Evolutionary conservation across 2,888 invertebrate species (phyloP), one percentile per base, ranked within the genome.

Genomic region (Cotesia congregata): DNA sequence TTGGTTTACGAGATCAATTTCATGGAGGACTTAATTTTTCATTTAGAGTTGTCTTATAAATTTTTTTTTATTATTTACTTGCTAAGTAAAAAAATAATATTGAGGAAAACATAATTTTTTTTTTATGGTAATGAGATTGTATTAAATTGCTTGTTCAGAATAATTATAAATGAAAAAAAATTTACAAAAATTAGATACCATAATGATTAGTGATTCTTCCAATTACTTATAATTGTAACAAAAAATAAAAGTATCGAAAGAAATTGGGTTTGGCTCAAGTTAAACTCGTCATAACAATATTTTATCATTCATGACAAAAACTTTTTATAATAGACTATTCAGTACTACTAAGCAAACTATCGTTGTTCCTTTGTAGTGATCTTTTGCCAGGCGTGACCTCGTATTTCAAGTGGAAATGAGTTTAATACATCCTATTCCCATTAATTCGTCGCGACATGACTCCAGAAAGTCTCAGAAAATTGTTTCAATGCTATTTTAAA

Each of bases 271-370:
- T 71, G 71, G 61, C 71, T 78, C 78, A 70, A 78, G 80, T 82
- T 82, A 83, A 83, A 83, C 80, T 82, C 67, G 85, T 85, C 83
- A 83, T 85, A 85, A 86, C 86, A 85, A 81, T 81, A 84, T 85
- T 85, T 87, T 87, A 86, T 86, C 82, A 83, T 83, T 77, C 80
- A 70, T 77, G 80, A 78, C 50, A 77, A 84, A 85, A 82, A 80
- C 80, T 65, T 65, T 65, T 12, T 65, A 30, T 65, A 38, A 30
- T 40, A 68, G 62, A 7, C 17, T 62, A 62, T 62, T 62, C 15
- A 40, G 39, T 41, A 68, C 40, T 39, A 30, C 65, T 65, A 38
- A 20, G 30, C 38, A 38, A 38, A 65, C 38, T 12, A 12, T 65
- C 6, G 67, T 17, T 60, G 5, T 59, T 70, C 59, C 30, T 17